Conservation (phyloP, 2,113 vertebrate species). For the Eonycteris spelaea region DNA sequence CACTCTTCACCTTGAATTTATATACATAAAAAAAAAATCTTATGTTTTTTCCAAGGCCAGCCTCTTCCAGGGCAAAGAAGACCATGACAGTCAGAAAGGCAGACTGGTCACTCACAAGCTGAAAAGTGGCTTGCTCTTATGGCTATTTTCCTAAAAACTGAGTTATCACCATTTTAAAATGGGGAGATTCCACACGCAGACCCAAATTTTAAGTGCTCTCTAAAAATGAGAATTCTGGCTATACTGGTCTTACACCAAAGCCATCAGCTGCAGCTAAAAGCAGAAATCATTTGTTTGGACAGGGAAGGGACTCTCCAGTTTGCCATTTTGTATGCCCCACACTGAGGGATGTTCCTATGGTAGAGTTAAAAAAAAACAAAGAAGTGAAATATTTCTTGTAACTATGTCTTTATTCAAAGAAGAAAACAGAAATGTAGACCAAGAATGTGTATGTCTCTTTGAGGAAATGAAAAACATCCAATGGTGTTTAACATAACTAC, state of each 20-base stretch:
- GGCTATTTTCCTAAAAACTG: not conserved
- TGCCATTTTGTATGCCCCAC: not conserved
- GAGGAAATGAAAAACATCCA: not conserved
- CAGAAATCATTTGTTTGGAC: not conserved
- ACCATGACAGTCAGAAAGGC: not conserved
- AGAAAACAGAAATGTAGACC: not conserved
- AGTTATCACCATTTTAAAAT: not conserved
- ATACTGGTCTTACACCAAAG: not conserved
- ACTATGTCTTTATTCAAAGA: not conserved
- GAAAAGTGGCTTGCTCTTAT: not conserved
- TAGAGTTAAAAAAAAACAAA: not conserved
- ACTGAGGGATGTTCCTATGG: not conserved
- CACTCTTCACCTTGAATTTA: not conserved
- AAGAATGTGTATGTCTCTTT: not conserved
- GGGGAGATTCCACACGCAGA: not conserved
- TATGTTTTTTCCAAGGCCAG: not conserved
- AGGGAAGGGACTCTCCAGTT: not conserved
- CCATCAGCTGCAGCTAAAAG: not conserved
- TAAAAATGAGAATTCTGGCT: not conserved
- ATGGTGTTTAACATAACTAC: not conserved
- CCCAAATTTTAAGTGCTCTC: not conserved
- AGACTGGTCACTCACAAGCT: not conserved
- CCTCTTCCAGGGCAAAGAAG: not conserved
- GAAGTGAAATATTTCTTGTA: not conserved
- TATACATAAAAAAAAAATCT: not conserved